phyloP scores from a whole-genome alignment of 2,888 invertebrate species.

The Drosophila subquinaria region DNA sequence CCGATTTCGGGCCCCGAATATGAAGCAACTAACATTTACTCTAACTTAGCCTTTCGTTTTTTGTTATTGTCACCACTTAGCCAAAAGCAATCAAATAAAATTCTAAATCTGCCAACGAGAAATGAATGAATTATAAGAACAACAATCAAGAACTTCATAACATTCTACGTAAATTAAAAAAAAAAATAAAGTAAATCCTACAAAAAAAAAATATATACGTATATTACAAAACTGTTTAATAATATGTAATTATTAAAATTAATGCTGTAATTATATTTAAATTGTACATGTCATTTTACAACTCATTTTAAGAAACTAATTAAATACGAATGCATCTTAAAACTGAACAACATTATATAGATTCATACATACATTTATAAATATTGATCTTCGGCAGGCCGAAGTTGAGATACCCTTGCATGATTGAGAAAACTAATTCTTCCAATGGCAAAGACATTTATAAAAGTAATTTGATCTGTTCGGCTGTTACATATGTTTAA shows the following conservation, averaged over 20 bases:
- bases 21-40: constrained; percentile 31
- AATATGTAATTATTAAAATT: constrained; percentile 42
- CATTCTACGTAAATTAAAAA: constrained; percentile 47
- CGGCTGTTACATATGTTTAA: constrained; percentile 23
- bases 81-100: constrained; percentile 53
- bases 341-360: constrained; percentile 9
- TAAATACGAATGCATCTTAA: constrained; percentile 38
- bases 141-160: constrained; percentile 52
- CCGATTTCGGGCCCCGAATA: constrained; percentile 25
- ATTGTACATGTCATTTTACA: constrained; percentile 48
- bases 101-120: constrained; percentile 53
- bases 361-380: neutral
- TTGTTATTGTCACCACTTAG: constrained; percentile 44
- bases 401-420: constrained; percentile 23
- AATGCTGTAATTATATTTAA: constrained; percentile 37
- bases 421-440: constrained; percentile 4
- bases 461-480: constrained; percentile 13
- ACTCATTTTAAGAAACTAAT: constrained; percentile 41
- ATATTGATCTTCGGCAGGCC: constrained; percentile 22
- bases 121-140: constrained; percentile 30
- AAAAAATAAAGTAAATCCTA: constrained; percentile 4
- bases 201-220: neutral
- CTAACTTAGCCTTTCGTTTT: constrained; percentile 33
- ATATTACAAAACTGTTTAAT: constrained; percentile 25
- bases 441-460: constrained; percentile 6